Base-by-base conservation (phyloP, 37 sponge, comb jelly and placozoan genomes). In the Aphrocallistes beatrix region DNA sequence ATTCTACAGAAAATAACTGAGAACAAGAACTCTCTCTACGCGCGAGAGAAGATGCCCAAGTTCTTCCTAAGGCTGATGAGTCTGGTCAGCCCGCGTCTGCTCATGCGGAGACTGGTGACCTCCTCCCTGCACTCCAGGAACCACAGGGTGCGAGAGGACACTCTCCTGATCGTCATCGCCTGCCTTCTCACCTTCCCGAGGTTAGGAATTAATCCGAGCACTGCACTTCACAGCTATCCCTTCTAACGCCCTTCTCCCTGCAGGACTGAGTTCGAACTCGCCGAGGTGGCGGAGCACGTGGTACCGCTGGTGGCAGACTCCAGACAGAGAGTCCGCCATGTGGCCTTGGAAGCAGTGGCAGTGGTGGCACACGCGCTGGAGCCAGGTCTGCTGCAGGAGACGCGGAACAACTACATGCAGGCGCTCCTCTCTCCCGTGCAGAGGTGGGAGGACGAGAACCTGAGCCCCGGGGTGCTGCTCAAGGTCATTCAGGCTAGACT, bases 311-410 rank as follows among this genome's bases (percentile, higher is more conserved):
- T 95, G 82, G 82, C 81, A 1, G 96, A 95, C 38, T 51, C 39
- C 37, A 91, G 87, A 51, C 87, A 85, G 51, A 81, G 85, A 17
- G 93, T 95, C 9, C 85, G 96, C 9, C 93, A 91, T 51, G 93
- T 92, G n/a, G 40, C 86, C 38, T 51, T 95, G 51, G 96, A 95
- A 47, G 81, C 84, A 34, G 21, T 89, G 1, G 91, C 90, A 19
- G 85, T 93, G 1, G 83, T 95, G 19, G 88, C 89, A 30, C 36
- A 84, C 51, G 28, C 36, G 21, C 39, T 90, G 40, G 94, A 88
- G 38, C 36, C 37, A 37, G 88, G 84, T 23, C 39, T 88, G 38
- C 81, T 88, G 45, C 84, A 89, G 37, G 6, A 69, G 81, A 90
- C 50, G 1, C 36, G 69, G 40, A 38, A n/a, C 38, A 32, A 34